Conservation (phyloP, 2,888 invertebrate genomes). For the Achlya flavicornis region DNA sequence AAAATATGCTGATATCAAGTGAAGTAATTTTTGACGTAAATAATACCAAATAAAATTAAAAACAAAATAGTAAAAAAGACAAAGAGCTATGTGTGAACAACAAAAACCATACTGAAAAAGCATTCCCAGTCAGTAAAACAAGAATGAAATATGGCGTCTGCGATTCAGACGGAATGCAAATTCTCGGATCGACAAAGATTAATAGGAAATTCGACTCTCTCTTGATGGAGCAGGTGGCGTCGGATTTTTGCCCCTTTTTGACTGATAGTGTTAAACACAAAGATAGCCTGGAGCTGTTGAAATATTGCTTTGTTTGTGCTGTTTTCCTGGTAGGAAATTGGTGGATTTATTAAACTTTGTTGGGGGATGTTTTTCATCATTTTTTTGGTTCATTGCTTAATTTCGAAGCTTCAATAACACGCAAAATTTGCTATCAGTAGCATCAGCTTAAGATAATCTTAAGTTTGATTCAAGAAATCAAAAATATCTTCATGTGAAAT, state of each 20-base stretch:
- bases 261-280: slow-evolving; percentile 4
- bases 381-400: too few relatives aligned
- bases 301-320: neutral
- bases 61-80: too few relatives aligned
- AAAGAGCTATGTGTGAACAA: neutral
- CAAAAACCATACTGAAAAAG: slow-evolving; percentile 7
- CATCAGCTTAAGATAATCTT: too few relatives aligned
- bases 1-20: too few relatives aligned
- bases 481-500: too few relatives aligned
- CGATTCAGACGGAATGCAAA: slow-evolving; percentile 6
- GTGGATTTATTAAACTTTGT: neutral
- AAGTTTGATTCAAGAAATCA: too few relatives aligned
- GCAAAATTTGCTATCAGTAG: too few relatives aligned
- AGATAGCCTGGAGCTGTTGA: neutral
- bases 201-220: slow-evolving; percentile 5
- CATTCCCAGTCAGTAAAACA: neutral
- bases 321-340: neutral
- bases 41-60: too few relatives aligned
- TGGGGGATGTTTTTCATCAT: too few relatives aligned
- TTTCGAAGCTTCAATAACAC: too few relatives aligned
- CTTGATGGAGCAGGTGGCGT: slow-evolving; percentile 1
- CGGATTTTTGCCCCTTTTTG: neutral
- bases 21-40: too few relatives aligned
- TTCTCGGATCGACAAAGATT: neutral
- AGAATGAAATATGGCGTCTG: slow-evolving; percentile 5